Evolutionary conservation across 2,113 vertebrate species (phyloP).

Genomic region (Gavia stellata): DNA sequence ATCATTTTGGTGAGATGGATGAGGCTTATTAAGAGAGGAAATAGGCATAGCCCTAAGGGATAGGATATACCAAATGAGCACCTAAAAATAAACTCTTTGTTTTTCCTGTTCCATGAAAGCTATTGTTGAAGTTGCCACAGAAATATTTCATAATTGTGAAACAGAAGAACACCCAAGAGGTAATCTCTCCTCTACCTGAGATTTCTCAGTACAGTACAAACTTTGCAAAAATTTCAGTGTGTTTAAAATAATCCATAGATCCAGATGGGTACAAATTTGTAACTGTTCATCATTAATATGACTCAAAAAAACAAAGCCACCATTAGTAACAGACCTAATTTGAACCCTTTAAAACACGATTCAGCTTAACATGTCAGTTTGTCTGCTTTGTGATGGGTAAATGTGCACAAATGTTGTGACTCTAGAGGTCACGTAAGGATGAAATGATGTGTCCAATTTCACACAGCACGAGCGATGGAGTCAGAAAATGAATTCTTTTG

Average conservation of each 20-base stretch:
- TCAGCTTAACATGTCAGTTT: background rate
- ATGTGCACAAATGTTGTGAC: background rate
- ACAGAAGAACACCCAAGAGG: background rate
- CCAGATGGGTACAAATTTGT: background rate
- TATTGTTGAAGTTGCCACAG: slow-evolving; percentile 39
- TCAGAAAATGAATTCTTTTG: background rate
- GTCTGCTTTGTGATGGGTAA: background rate
- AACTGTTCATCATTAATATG: background rate
- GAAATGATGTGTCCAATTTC: background rate
- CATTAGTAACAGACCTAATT: background rate
- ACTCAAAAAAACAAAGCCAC: background rate
- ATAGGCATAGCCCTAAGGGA: slow-evolving; percentile 11
- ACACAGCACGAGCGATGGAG: background rate
- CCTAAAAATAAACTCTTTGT: slow-evolving; percentile 46
- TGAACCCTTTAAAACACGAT: background rate
- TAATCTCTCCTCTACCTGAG: background rate
- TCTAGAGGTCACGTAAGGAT: background rate
- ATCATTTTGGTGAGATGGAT: slow-evolving; percentile 16
- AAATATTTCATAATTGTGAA: slow-evolving; percentile 17
- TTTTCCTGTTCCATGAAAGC: slow-evolving; percentile 33
- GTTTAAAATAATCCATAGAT: background rate
- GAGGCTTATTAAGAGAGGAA: slow-evolving; percentile 28
- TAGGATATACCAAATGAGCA: background rate
- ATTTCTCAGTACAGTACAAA: background rate
- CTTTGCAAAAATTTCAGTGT: background rate